Base-by-base conservation (phyloP, 1,140 invertebrate genomes). In the Branchinecta lynchi region DNA sequence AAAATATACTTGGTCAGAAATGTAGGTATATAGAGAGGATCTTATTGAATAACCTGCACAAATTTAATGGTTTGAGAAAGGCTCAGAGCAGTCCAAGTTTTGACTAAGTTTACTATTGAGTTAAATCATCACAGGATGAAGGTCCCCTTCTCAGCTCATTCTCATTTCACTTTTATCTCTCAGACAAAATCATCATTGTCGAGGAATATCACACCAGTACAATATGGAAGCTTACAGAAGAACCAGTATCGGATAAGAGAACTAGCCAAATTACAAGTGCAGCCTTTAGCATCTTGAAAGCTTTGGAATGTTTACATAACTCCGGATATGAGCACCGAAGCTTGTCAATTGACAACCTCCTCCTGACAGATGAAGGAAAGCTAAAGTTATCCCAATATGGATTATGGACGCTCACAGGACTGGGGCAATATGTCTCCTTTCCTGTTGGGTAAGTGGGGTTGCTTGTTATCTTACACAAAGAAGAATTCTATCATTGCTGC, bases 381-480 rank as follows among this genome's bases (percentile, higher is more conserved):
- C 85, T 92, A 0, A 93, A 96, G 77, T 76, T 98, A 44, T 92
- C 90, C 74, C 93, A 95, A 79, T 96, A 91, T 83, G 95, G 93
- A 9, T 78, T 96, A 68, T 93, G 89, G 80, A 87, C 91, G 76
- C 94, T 96, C 87, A 96, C 93, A 21, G 86, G 88, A 75, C 80
- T 81, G 76, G 92, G 90, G 66, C 84, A 84, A 73, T 85, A 89
- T 78, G 91, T 97, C 8, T 85, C 88, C 12, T 97, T 97, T 84
- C 93, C 93, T 68, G 87, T 96, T 75, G 90, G 92, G 86, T 92
- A 82, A 80, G 81, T 81, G 69, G 72, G 66, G 65, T 66, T 45
- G 67, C 67, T 45, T 45, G 43, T 70, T 70, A 65, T 15, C 7
- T 32, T 43, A 5, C 68, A 17, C 32, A 43, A 51, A 20, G 66